A percentile compares a stretch with the other conserved stretches of the same genome.
These are phyloP conservation scores for Sinocyclocheilus anophthalmus DNA, from an alignment of 2,113 vertebrate species.

Conservation along the genomic window DNA sequence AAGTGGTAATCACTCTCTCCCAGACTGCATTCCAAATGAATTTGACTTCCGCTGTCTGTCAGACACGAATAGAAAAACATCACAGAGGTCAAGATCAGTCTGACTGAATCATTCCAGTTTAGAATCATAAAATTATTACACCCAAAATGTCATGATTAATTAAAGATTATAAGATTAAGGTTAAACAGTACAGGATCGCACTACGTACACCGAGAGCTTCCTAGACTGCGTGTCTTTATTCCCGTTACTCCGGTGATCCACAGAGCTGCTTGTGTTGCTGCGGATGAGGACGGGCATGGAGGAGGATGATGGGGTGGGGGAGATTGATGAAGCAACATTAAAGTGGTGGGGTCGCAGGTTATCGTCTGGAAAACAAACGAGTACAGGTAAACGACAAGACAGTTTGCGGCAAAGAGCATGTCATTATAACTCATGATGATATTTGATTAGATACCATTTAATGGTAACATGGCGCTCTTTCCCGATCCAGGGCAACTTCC, in stretches of 20 bases:
- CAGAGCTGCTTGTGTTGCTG: slow-evolving; percentile 76
- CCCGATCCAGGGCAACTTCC: slow-evolving; percentile 58
- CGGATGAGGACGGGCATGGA: slow-evolving; percentile 78
- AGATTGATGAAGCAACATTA: slow-evolving; percentile 68
- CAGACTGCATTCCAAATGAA: slow-evolving; percentile 75
- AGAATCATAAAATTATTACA: neutral
- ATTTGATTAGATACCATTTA: slow-evolving; percentile 56
- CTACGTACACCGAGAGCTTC: slow-evolving; percentile 86
- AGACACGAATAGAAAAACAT: slow-evolving; percentile 13
- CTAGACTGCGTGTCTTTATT: slow-evolving; percentile 84
- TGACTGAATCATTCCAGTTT: neutral
- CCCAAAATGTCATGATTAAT: neutral
- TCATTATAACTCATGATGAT: neutral
- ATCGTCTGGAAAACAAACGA: slow-evolving; percentile 79
- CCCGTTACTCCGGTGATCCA: slow-evolving; percentile 78
- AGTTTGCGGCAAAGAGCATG: neutral
- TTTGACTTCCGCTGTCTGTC: slow-evolving; percentile 75
- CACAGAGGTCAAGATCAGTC: neutral
- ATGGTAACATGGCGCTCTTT: slow-evolving; percentile 59
- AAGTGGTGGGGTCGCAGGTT: slow-evolving; percentile 77
- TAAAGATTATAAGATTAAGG: neutral
- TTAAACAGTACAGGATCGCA: neutral
- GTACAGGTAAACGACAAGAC: neutral
- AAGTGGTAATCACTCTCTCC: slow-evolving; percentile 65
- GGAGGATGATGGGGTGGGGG: slow-evolving; percentile 73